These are phyloP conservation scores for Alectura lathami DNA, from an alignment of 2,113 vertebrate species.

Conservation along the genomic window DNA sequence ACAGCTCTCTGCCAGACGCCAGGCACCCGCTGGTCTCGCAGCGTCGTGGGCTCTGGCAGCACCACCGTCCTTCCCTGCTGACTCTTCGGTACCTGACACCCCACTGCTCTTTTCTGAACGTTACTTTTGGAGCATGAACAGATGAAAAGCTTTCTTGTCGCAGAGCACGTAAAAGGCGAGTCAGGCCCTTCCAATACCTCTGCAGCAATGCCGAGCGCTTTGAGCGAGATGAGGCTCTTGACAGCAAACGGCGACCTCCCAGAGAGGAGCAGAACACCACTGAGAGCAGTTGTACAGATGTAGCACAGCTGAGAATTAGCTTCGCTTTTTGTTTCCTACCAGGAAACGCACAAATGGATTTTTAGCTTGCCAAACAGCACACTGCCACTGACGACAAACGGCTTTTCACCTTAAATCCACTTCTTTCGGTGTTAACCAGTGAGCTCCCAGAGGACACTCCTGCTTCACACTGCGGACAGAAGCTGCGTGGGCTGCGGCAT, in stretches of 20 bases:
- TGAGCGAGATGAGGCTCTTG: neutral
- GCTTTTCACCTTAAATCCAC: neutral
- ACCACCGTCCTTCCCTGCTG: neutral
- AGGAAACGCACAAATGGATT: neutral
- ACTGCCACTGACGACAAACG: neutral
- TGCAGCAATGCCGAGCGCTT: neutral
- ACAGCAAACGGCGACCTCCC: neutral
- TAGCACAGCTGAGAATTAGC: neutral
- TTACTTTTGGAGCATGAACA: fast-evolving
- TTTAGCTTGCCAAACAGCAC: neutral
- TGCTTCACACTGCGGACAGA: neutral
- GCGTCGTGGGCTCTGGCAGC: fast-evolving
- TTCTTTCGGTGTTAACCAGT: neutral
- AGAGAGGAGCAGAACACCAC: neutral
- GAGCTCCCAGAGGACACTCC: neutral
- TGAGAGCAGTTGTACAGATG: neutral
- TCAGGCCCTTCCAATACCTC: neutral
- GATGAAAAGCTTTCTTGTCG: neutral
- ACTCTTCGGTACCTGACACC: neutral
- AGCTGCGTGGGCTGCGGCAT: neutral
- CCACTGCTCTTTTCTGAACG: neutral
- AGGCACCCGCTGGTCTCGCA: fast-evolving
- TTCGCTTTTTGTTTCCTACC: neutral
- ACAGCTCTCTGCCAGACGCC: too few relatives aligned
- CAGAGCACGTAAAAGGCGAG: neutral